These are phyloP conservation scores for Hybognathus amarus DNA, from an alignment of 2,797 vertebrate species.

Conservation along the genomic window DNA sequence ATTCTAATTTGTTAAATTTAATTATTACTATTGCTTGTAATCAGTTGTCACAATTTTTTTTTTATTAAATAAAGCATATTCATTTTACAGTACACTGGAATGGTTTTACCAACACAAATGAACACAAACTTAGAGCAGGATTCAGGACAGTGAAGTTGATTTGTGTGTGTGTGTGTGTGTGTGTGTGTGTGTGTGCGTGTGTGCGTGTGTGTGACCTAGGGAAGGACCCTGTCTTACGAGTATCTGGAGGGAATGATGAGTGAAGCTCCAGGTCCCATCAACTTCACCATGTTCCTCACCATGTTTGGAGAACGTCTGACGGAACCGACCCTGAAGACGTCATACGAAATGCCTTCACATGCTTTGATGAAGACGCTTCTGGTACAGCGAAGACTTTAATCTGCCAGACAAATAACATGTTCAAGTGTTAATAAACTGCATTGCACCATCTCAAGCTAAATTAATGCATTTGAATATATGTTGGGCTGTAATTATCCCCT, in stretches of 20 bases:
- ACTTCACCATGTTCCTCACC: slow-evolving; percentile 90
- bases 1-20: no score
- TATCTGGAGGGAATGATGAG: slow-evolving; percentile 90
- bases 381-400: slow-evolving; percentile 34
- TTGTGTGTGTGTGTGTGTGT: no score
- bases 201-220: slow-evolving; percentile 65
- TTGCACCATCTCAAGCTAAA: neutral
- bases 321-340: slow-evolving; percentile 86
- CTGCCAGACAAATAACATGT: neutral
- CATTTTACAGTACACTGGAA: no score
- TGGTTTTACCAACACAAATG: neutral
- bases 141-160: neutral
- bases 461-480: neutral
- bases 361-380: slow-evolving; percentile 83
- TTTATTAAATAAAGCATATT: no score
- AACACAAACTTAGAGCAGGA: no score
- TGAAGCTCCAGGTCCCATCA: slow-evolving; percentile 85
- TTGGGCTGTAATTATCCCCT: neutral
- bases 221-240: slow-evolving; percentile 85
- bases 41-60: no score
- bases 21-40: no score
- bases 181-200: no score
- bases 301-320: slow-evolving; percentile 87
- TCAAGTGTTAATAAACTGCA: neutral
- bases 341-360: slow-evolving; percentile 86